Conservation (phyloP, 2,113 vertebrate species). For the Chloroceryle aenea region DNA sequence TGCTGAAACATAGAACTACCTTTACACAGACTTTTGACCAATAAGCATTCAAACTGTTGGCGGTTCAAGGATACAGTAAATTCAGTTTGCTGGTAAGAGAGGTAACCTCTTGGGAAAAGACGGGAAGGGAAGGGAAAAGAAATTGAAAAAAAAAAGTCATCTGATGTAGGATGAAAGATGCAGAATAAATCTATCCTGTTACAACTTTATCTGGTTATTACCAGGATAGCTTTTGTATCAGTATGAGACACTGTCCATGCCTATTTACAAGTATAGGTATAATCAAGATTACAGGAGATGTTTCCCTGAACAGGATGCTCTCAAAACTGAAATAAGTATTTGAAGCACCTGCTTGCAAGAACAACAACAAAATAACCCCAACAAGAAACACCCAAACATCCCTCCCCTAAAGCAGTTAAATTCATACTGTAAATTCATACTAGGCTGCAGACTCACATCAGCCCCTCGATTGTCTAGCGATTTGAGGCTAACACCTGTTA, state of each 20-base stretch:
- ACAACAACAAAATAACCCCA: not conserved
- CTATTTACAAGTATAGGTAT: not conserved
- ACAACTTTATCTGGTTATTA: not conserved
- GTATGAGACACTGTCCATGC: not conserved
- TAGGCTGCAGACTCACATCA: not conserved
- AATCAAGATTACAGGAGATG: not conserved
- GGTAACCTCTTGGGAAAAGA: not conserved
- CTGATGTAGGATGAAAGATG: not conserved
- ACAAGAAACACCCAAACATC: not conserved
- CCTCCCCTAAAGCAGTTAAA: not conserved
- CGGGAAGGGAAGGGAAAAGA: not conserved
- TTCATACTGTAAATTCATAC: not conserved
- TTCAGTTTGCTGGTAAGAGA: not conserved
- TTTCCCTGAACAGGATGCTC: not conserved
- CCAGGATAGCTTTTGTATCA: not conserved
- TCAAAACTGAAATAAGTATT: not conserved
- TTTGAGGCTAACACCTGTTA: constrained; percentile 36
- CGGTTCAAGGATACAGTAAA: not conserved
- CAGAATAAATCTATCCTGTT: not conserved
- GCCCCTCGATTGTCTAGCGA: constrained; percentile 18
- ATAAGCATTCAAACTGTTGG: not conserved
- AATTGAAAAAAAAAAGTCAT: not conserved
- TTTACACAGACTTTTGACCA: not conserved
- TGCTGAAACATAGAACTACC: not conserved
- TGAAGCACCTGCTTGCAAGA: not conserved